Evolutionary conservation across 2,888 invertebrate genomes (phyloP).

Genomic region (Spisula solida): DNA sequence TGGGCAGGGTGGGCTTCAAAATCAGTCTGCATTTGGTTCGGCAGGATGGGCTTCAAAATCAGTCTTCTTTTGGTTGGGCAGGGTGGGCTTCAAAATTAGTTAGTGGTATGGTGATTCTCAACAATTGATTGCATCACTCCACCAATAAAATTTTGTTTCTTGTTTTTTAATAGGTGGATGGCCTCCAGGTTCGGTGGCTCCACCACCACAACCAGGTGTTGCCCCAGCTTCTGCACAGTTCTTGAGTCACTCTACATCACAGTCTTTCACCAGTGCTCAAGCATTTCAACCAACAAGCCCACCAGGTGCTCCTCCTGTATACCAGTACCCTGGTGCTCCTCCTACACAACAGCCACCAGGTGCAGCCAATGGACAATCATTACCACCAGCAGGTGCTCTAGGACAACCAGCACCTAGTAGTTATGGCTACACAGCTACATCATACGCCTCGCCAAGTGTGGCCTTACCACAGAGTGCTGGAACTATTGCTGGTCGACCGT

Average conservation of each 20-base stretch:
- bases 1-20: no score
- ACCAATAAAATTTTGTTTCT: no score
- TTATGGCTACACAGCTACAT: slow-evolving; percentile 53
- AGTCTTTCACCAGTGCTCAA: slow-evolving; percentile 37
- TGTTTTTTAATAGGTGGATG: slow-evolving; percentile 55
- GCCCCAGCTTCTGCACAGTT: slow-evolving; percentile 54
- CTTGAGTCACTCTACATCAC: slow-evolving; percentile 37
- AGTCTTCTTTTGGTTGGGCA: no score
- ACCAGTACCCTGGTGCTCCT: slow-evolving; percentile 50
- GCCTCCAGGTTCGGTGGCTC: slow-evolving; percentile 62
- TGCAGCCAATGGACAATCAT: slow-evolving; percentile 49
- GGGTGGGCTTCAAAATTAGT: no score
- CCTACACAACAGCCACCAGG: slow-evolving; percentile 41
- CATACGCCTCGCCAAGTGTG: slow-evolving; percentile 57
- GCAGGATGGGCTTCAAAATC: no score
- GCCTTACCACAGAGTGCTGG: slow-evolving; percentile 40
- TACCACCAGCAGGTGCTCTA: slow-evolving; percentile 40
- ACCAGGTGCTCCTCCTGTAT: slow-evolving; percentile 23
- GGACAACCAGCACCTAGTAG: slow-evolving; percentile 50
- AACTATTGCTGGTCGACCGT: slow-evolving; percentile 50
- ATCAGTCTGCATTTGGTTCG: no score
- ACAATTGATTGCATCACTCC: no score
- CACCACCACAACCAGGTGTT: slow-evolving; percentile 51
- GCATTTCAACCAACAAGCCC: slow-evolving; percentile 40
- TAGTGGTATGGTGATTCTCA: no score